Conservation (phyloP, 2,113 vertebrate species). For the Nymphicus hollandicus region DNA sequence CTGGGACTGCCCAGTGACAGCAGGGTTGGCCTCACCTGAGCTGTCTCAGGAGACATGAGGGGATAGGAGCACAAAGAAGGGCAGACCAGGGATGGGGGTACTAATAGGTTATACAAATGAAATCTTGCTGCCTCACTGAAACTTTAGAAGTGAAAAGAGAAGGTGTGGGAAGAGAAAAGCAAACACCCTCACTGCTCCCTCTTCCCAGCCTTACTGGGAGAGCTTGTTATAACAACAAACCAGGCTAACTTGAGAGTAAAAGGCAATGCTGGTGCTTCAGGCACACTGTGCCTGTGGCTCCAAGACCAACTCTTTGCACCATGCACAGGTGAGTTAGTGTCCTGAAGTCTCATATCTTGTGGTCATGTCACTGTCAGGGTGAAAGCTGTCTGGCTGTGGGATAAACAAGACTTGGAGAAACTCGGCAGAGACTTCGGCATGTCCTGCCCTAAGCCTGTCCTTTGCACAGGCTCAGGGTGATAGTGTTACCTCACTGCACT, state of each 20-base stretch:
- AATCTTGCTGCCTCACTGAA: background rate
- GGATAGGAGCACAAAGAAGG: accelerated
- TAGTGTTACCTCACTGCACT: background rate
- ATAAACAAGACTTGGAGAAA: background rate
- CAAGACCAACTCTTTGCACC: background rate
- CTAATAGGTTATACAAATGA: background rate
- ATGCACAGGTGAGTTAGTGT: background rate
- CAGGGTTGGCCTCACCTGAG: background rate
- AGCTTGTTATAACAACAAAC: background rate
- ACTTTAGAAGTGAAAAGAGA: background rate
- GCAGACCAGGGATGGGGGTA: background rate
- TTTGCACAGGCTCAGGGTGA: background rate
- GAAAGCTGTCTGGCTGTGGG: background rate
- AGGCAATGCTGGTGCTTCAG: background rate
- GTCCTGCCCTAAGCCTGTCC: accelerated
- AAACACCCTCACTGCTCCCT: background rate
- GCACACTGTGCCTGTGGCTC: background rate
- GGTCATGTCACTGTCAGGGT: background rate
- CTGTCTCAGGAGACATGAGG: background rate
- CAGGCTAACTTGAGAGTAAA: background rate
- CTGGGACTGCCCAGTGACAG: background rate
- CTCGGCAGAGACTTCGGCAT: background rate
- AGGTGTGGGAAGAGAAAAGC: background rate
- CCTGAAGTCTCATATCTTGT: background rate
- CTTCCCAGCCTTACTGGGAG: background rate